These are phyloP conservation scores for Nomada goodeniana DNA, from an alignment of 2,888 invertebrate species.

Conservation along the genomic window DNA sequence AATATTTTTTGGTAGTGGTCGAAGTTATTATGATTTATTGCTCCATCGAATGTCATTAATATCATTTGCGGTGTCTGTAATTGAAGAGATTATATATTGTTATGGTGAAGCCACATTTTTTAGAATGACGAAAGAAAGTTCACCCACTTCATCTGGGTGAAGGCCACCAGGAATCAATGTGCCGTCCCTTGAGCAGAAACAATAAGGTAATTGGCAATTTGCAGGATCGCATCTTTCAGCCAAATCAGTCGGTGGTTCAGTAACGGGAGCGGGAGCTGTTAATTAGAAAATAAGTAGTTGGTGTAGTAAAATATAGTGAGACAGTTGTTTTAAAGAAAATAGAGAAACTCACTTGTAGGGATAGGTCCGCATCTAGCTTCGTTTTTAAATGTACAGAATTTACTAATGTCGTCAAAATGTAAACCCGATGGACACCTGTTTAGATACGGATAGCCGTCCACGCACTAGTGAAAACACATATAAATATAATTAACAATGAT, in stretches of 20 bases:
- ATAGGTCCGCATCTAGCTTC: conserved; percentile 96
- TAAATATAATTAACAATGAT: background rate
- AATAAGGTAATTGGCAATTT: conserved; percentile 93
- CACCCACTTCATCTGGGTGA: conserved; percentile 90
- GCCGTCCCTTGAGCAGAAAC: conserved; percentile 96
- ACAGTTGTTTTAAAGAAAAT: background rate
- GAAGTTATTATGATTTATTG: conserved; percentile 96
- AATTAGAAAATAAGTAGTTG: conserved; percentile 48
- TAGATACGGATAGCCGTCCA: conserved; percentile 94
- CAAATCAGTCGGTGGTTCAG: conserved; percentile 92
- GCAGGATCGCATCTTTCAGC: conserved; percentile 92
- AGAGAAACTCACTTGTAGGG: conserved; percentile 90
- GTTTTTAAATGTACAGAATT: conserved; percentile 95
- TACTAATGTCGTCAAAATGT: conserved; percentile 95
- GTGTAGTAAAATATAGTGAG: background rate
- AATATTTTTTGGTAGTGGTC: conserved; percentile 95
- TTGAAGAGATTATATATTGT: conserved; percentile 68
- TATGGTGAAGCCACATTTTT: background rate
- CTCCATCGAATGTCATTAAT: conserved; percentile 96
- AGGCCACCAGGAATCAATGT: conserved; percentile 94
- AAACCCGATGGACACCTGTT: conserved; percentile 96
- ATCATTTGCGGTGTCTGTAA: conserved; percentile 96
- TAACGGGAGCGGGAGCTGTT: conserved; percentile 92
- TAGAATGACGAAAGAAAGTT: background rate
- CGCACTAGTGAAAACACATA: conserved; percentile 88